These are phyloP conservation scores for Caracal caracal DNA, from an alignment of 2,113 vertebrate species.

Conservation along the genomic window DNA sequence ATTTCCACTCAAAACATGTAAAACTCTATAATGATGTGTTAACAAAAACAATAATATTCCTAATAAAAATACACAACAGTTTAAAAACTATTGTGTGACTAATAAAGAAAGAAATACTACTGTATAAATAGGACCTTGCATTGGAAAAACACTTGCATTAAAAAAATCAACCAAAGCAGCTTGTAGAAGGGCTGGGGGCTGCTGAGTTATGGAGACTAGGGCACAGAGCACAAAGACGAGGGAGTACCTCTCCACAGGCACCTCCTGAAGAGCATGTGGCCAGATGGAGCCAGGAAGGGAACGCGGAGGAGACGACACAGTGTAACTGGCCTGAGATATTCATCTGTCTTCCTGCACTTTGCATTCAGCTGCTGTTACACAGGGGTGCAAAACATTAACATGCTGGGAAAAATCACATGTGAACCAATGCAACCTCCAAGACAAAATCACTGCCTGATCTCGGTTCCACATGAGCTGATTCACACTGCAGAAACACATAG, in stretches of 20 bases:
- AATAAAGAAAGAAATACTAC: background rate
- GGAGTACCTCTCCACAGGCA: background rate
- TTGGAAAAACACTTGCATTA: background rate
- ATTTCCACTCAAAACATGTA: background rate
- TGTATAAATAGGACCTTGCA: background rate
- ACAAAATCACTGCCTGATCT: background rate
- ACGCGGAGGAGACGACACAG: rapidly evolving
- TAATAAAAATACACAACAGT: background rate
- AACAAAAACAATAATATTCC: background rate
- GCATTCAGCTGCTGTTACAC: background rate
- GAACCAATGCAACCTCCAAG: background rate
- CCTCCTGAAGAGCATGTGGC: background rate
- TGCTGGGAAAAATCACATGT: background rate
- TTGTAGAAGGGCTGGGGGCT: background rate
- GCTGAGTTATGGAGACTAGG: background rate
- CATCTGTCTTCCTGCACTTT: background rate
- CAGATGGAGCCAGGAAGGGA: background rate
- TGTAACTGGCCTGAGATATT: rapidly evolving
- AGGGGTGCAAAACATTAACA: background rate
- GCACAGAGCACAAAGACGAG: background rate
- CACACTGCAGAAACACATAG: background rate
- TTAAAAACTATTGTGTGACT: background rate
- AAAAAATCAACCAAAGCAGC: background rate
- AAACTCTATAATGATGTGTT: background rate
- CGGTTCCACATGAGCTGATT: background rate